Conservation (phyloP, 2,113 vertebrate species). For the Notothenia coriiceps region DNA sequence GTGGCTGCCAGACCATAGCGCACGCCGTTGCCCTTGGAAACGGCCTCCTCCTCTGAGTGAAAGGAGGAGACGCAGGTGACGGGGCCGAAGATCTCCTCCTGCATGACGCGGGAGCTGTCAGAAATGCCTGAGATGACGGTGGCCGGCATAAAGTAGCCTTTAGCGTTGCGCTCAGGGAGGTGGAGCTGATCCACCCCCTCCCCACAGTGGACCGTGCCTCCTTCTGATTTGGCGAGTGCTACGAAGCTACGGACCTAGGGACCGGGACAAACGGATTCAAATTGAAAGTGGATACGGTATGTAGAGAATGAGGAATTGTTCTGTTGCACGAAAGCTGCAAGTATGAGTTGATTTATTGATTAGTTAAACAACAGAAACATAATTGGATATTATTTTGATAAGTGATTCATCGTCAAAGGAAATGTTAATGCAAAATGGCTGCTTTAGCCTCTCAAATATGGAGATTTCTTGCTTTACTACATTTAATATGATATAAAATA, state of each 20-base stretch:
- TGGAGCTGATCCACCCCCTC: conserved; percentile 89
- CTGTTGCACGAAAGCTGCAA: background rate
- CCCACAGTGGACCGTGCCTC: conserved; percentile 91
- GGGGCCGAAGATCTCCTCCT: conserved; percentile 98
- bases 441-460: too few relatives aligned
- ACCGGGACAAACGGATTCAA: background rate
- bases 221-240: conserved; percentile 87
- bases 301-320: fast-evolving
- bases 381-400: too few relatives aligned
- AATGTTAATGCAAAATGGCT: too few relatives aligned
- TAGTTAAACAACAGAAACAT: too few relatives aligned
- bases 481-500: too few relatives aligned
- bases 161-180: conserved; percentile 83
- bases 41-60: conserved; percentile 92
- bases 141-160: conserved; percentile 94
- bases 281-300: too few relatives aligned
- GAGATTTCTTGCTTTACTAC: too few relatives aligned
- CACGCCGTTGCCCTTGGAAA: conserved; percentile 89
- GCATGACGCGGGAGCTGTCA: conserved; percentile 92
- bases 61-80: conserved; percentile 92
- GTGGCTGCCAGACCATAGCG: conserved; percentile 92
- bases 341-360: background rate
- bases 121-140: conserved; percentile 90
- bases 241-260: conserved; percentile 90
- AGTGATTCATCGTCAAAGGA: too few relatives aligned